phyloP scores from a whole-genome alignment of 2,888 invertebrate genomes.

The Plusia festucae region DNA sequence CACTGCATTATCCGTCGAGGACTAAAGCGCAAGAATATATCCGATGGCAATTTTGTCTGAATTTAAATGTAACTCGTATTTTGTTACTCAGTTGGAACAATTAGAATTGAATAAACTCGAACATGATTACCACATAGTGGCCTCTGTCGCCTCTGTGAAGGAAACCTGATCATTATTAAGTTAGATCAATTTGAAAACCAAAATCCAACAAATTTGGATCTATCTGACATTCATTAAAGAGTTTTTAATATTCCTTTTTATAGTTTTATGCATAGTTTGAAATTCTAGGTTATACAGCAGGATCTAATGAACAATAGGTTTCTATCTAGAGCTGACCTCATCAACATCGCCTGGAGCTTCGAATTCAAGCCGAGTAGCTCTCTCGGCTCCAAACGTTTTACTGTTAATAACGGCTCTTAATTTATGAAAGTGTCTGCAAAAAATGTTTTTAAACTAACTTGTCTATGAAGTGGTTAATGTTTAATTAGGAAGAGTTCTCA shows the following conservation, averaged over 20 bases:
- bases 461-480: conserved; percentile 41
- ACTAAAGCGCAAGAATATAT: conserved; percentile 11
- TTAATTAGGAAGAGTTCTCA: conserved; percentile 29
- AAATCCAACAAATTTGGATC: not conserved
- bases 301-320: conserved; percentile 46
- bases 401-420: conserved; percentile 70
- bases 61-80: conserved; percentile 14
- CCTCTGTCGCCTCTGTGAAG: not conserved
- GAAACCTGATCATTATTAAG: not conserved
- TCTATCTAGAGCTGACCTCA: conserved; percentile 39
- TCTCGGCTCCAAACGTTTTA: conserved; percentile 53
- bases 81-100: conserved; percentile 10
- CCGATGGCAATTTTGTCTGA: conserved; percentile 14
- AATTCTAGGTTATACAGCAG: conserved; percentile 32
- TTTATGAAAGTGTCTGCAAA: conserved; percentile 59
- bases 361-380: conserved; percentile 53
- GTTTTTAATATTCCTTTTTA: not conserved
- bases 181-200: not conserved
- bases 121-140: conserved; percentile 2
- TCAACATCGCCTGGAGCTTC: conserved; percentile 45
- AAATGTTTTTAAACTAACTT: conserved; percentile 37
- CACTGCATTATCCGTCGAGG: conserved; percentile 25
- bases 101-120: conserved; percentile 26
- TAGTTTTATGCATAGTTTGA: conserved; percentile 10
- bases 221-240: not conserved